These are phyloP conservation scores for Hypomecis atomaria DNA, from an alignment of 2,888 invertebrate species.

Conservation along the genomic window DNA sequence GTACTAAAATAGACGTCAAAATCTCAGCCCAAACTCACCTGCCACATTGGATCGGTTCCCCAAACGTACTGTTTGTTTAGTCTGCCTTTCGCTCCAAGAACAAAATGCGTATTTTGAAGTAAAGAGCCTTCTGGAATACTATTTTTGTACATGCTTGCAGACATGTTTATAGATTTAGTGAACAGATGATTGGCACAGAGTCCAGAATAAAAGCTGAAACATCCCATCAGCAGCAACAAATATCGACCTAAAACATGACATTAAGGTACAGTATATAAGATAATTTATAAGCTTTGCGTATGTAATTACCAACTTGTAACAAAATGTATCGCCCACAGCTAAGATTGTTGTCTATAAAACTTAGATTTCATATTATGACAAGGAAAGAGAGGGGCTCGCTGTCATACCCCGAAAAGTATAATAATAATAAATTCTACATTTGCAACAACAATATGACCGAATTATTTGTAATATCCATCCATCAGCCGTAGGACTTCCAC, in stretches of 20 bases:
- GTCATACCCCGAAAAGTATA: too few relatives aligned
- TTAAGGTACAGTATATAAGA: not conserved
- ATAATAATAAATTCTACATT: too few relatives aligned
- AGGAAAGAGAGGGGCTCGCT: too few relatives aligned
- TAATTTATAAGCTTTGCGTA: too few relatives aligned
- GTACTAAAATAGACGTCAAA: not conserved
- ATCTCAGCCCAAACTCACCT: slow-evolving; percentile 57
- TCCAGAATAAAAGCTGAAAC: slow-evolving; percentile 98
- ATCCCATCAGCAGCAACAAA: slow-evolving; percentile 96
- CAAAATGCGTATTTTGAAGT: slow-evolving; percentile 50
- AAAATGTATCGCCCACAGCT: too few relatives aligned
- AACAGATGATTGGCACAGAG: slow-evolving; percentile 98
- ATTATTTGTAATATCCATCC: too few relatives aligned
- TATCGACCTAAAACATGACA: slow-evolving; percentile 90
- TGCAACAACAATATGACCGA: too few relatives aligned
- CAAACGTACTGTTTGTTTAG: slow-evolving; percentile 89
- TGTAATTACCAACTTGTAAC: too few relatives aligned
- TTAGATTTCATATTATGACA: too few relatives aligned
- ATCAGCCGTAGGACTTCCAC: too few relatives aligned
- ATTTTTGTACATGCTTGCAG: slow-evolving; percentile 87
- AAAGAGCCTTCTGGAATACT: not conserved
- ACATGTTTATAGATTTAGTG: slow-evolving; percentile 93
- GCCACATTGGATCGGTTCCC: slow-evolving; percentile 92
- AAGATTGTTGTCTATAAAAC: too few relatives aligned
- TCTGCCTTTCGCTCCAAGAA: slow-evolving; percentile 85